phyloP scores from a whole-genome alignment of 2,888 invertebrate genomes.

The Teinopalpus imperialis region DNA sequence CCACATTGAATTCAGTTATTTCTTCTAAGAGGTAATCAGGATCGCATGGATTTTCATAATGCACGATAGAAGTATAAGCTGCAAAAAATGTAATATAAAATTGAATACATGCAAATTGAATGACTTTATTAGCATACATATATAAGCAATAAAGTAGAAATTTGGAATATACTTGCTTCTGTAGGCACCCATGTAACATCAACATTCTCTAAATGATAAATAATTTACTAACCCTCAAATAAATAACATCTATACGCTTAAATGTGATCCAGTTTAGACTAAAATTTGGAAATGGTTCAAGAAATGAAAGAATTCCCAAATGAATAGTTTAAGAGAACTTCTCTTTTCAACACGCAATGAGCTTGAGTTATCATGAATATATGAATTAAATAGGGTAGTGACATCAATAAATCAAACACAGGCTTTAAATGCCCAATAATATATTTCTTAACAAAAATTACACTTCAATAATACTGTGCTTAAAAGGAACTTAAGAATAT shows the following conservation, averaged over 20 bases:
- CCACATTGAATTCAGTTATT: conserved; percentile 34
- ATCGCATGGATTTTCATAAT: conserved; percentile 86
- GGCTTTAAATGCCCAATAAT: conserved; percentile 22
- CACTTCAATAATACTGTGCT: conserved; percentile 38
- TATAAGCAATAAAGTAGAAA: conserved; percentile 32
- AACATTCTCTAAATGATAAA: no score
- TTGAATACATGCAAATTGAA: no score
- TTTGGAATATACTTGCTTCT: conserved; percentile 48
- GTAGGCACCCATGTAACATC: background rate
- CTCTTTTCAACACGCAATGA: no score
- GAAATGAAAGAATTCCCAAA: no score
- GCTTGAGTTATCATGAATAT: no score
- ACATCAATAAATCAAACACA: conserved; percentile 29
- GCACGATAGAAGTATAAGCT: conserved; percentile 69
- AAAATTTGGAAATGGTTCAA: no score
- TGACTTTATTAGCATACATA: no score
- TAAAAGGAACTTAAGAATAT: conserved; percentile 36
- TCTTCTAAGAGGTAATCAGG: conserved; percentile 84
- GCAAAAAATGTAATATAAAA: conserved; percentile 40
- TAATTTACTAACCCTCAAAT: no score
- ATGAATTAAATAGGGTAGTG: no score
- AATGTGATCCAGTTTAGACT: no score
- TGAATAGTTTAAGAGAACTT: no score
- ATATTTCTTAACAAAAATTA: conserved; percentile 28
- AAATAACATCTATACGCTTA: no score